Base-by-base conservation (phyloP, 1,140 invertebrate species). In the Eulimnadia texana region DNA sequence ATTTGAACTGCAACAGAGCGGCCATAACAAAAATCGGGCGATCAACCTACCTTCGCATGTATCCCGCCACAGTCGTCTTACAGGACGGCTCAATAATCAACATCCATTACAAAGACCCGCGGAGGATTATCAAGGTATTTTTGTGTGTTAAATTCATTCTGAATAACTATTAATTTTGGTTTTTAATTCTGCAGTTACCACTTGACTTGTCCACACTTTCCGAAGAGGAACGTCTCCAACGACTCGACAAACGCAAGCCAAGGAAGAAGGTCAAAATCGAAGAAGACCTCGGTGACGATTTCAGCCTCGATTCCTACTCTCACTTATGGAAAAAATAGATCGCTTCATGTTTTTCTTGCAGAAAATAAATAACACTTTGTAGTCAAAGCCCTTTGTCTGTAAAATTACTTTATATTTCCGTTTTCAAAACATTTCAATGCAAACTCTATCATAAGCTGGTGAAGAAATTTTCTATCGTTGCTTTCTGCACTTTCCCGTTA, bases 81-180 rank as follows among this genome's bases (percentile, higher is more conserved):
- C 75, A 88, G 1, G 84, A 95, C 80, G 92, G 92, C 54, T 88
- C 90, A 53, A 86, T 83, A 52, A 82, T 88, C 62, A 85, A 78
- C 42, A 84, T 91, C 25, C 76, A 83, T 65, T 91, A 94, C 71
- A 77, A 82, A 63, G 86, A 90, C 72, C 91, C 91, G 6, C 74
- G 86, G 61, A 80, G 80, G 75, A 87, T 94, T 63, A 88, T 96
- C 24, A 85, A 80, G 76, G 86, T 89, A 42, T 42, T 16, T 42
- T 6, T 42, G 33, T 42, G 6, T 42, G 16, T 56, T 52, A 29
- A 13, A 47, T 42, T 23, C 13, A 50, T 3, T 11, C 2, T 53
- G 13, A 60, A 60, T 60, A 29, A 58, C 9, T 58, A 16, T 19
- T 23, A 22, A n/a, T 10, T 33, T 68, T 60, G 66, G 27, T 16